Percentiles rank a stretch among this genome's conserved stretches.
Conservation (phyloP, 2,888 invertebrate genomes). For the Ectobius pallidus region DNA sequence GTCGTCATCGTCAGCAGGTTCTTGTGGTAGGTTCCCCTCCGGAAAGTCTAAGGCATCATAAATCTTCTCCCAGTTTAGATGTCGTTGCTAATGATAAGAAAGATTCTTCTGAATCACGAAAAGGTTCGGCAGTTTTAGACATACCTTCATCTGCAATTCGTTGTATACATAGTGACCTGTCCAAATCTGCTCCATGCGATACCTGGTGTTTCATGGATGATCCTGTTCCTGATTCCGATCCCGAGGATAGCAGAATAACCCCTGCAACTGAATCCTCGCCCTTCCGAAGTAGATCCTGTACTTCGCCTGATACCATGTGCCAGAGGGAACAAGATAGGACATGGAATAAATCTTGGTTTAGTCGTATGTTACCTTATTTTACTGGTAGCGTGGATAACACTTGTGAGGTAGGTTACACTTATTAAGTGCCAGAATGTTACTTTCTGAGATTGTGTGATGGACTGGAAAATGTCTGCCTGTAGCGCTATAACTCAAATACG, state of each 20-base stretch:
- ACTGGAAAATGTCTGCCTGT: too few relatives aligned
- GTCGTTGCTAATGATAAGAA: too few relatives aligned
- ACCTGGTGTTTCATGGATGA: neutral
- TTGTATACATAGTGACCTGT: neutral
- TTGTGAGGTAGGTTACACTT: constrained; percentile 17
- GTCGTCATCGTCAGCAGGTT: neutral
- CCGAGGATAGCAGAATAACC: too few relatives aligned
- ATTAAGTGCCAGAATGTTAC: too few relatives aligned
- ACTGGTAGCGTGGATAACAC: constrained; percentile 16
- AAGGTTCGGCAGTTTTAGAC: too few relatives aligned
- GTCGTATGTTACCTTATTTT: constrained; percentile 18
- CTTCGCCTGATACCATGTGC: neutral
- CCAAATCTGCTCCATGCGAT: constrained; percentile 2
- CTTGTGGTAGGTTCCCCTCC: neutral
- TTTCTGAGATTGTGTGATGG: too few relatives aligned
- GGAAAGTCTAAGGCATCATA: too few relatives aligned
- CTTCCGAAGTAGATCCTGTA: neutral
- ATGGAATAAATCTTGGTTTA: neutral
- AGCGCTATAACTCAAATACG: too few relatives aligned
- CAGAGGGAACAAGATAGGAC: neutral
- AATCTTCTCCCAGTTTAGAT: too few relatives aligned
- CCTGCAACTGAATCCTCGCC: neutral
- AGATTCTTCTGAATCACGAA: too few relatives aligned
- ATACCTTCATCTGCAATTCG: neutral
- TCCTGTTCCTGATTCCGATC: too few relatives aligned